phyloP scores from a whole-genome alignment of 2,888 invertebrate genomes.

The Leptogaster cylindrica region DNA sequence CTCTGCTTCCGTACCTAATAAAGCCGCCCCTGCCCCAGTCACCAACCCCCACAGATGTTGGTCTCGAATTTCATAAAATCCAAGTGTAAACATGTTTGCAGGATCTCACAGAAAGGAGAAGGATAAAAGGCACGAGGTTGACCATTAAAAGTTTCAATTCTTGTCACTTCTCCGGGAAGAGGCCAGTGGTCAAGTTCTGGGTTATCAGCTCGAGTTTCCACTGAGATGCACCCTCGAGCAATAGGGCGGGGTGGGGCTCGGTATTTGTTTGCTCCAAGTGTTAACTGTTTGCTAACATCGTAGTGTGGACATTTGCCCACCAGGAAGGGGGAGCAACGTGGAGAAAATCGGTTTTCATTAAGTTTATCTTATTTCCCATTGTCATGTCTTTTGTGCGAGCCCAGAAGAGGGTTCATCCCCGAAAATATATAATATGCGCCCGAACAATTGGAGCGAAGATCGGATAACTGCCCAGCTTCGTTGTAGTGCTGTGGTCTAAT shows the following conservation, averaged over 20 bases:
- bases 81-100: slow-evolving; percentile 25
- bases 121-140: slow-evolving; percentile 13
- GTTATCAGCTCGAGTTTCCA: neutral
- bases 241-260: slow-evolving; percentile 5
- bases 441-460: neutral
- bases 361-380: slow-evolving; percentile 31
- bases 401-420: neutral
- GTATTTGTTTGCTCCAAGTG: neutral
- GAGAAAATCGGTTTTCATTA: slow-evolving; percentile 34
- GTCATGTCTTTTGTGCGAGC: slow-evolving; percentile 6
- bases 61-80: slow-evolving; percentile 26
- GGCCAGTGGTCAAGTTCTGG: neutral
- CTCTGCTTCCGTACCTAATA: neutral
- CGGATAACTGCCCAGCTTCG: neutral
- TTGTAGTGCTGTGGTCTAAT: slow-evolving; percentile 24
- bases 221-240: neutral
- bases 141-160: slow-evolving; percentile 30
- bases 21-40: neutral
- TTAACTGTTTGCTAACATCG: too few species aligned
- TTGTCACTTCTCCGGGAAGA: neutral
- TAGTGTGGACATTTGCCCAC: too few species aligned
- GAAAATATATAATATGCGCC: neutral
- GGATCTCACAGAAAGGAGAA: neutral
- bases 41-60: neutral
- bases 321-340: slow-evolving; percentile 3